Base-by-base conservation (phyloP, 2,113 vertebrate species). In the Atherinomorus stipes region DNA sequence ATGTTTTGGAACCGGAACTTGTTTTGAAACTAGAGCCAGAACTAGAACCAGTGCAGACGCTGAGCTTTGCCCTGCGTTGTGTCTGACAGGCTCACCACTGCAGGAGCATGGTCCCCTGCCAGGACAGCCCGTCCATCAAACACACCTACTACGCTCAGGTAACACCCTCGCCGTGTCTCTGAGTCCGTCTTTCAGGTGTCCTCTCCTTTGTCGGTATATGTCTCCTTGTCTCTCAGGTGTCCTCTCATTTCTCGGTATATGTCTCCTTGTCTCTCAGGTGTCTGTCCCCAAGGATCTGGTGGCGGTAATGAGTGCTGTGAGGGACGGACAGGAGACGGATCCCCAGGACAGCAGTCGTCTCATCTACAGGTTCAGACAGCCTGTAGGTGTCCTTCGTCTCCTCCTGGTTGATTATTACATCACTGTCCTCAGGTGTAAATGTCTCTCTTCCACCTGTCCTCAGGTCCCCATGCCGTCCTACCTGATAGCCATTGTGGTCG, bases 91-190 rank as follows among this genome's bases (percentile, higher is more conserved):
- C 98, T 71, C 95, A 88, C 77, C 98, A 99, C 88, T 98, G 98
- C 92, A 95, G 98, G 93, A 95, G 95, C 23, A 92, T 99, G 91
- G 51, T 99, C 53, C 98, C 98, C 8, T 98, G 98, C 77, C 98
- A 99, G 90, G 98, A 99, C 83, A 97, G 93, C 1, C 98, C 98
- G 11, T 95, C 95, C 28, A 93, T 99, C 89, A 99, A 99, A 73
- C 90, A 96, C 87, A 98, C 96, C 18, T 99, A 99, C 89, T 97
- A 94, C 50, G 95, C 97, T n/a, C 95, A 98, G 96, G 98, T 99
- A 92, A 51, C 61, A 31, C 50, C 31, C 40, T 56, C 61, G 50
- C 23, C 19, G 28, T 15, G 16, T 47, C 45, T 16, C 13, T 7
- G 3, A 16, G 12, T 51, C 50, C 38, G 45, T 51, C 16, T 34